Evolutionary conservation across 2,797 vertebrate species (phyloP), one percentile per base, ranked within the genome.

Genomic region (Cirrhinus mrigala): DNA sequence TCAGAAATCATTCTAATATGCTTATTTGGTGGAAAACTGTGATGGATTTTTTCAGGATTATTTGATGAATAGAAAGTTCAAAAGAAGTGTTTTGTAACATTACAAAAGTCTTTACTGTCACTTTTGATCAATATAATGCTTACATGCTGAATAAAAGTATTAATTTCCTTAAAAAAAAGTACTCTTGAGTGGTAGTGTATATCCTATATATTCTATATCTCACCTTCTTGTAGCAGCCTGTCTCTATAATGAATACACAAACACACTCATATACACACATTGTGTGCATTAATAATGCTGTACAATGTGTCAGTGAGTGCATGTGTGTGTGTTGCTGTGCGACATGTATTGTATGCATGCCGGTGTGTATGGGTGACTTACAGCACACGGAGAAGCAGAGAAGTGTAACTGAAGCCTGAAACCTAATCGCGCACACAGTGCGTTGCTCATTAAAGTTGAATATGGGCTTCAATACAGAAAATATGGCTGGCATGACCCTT

Each of bases 381-480:
- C 89, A 82, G 68, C 68, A 58, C 85, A 84, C 33, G 8, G 86
- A 84, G 75, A 89, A 79, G 77, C 77, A 73, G 27, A 73, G 69
- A 85, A 79, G 81, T 89, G 96, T 94, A 96, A 96, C 64, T 69
- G 92, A 95, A 91, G 89, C 91, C 83, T 85, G 96, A 94, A 96
- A 96, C 94, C 82, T 90, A 94, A 96, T 94, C 91, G 88, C 90
- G 80, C 90, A 86, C 86, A 50, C 90, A 60, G 87, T 79, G 54
- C 89, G 54, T 90, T 75, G 90, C 90, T 96, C 95, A 96, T 96
- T 95, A 96, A 96, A 95, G 90, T 95, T 96, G 90, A 94, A 95
- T 95, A 90, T 89, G 87, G 88, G 73, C 85, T 83, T 84, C 88
- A 89, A 91, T 85, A 85, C 89, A 87, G 85, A 86, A 86, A 89